phyloP scores from a whole-genome alignment of 2,113 vertebrate species.

The pig (Sus scrofa) region DNA sequence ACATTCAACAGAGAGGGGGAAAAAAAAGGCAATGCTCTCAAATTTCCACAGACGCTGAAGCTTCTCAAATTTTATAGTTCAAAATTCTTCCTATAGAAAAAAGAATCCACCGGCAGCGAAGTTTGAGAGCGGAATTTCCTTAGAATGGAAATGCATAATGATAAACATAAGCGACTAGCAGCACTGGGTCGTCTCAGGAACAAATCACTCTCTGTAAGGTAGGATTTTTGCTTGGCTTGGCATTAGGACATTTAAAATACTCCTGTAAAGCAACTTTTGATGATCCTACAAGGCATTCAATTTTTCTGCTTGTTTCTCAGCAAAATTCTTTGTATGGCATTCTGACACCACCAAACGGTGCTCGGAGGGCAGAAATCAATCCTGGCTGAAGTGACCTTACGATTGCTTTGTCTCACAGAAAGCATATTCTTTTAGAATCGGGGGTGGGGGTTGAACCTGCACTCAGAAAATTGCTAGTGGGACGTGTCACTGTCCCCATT shows the following conservation, averaged over 20 bases:
- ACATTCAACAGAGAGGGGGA: conserved; percentile 59
- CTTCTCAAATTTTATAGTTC: conserved; percentile 72
- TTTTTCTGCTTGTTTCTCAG: conserved; percentile 72
- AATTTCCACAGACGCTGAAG: conserved; percentile 69
- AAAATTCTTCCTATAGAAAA: conserved; percentile 76
- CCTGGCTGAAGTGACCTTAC: not conserved
- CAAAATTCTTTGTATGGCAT: not conserved
- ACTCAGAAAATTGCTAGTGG: not conserved
- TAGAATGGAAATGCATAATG: conserved; percentile 63
- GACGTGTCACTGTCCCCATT: not conserved
- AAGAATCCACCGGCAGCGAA: conserved; percentile 56
- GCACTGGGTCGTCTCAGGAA: conserved; percentile 13
- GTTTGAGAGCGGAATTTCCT: conserved; percentile 68
- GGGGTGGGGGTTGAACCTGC: not conserved
- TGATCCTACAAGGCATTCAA: conserved; percentile 37
- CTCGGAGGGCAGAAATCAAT: conserved; percentile 44
- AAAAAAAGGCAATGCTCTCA: conserved; percentile 55
- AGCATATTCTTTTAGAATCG: not conserved
- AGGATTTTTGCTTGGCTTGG: conserved; percentile 68
- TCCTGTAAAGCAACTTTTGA: conserved; percentile 68
- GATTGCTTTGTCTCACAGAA: conserved; percentile 36
- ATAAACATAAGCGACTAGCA: conserved; percentile 49
- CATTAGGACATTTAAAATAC: conserved; percentile 49
- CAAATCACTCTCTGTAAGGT: conserved; percentile 66
- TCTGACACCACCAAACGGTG: conserved; percentile 52